Percentiles rank a stretch among this genome's conserved stretches.
These are phyloP conservation scores for Tinea pellionella DNA, from an alignment of 2,888 invertebrate genomes.

Conservation along the genomic window DNA sequence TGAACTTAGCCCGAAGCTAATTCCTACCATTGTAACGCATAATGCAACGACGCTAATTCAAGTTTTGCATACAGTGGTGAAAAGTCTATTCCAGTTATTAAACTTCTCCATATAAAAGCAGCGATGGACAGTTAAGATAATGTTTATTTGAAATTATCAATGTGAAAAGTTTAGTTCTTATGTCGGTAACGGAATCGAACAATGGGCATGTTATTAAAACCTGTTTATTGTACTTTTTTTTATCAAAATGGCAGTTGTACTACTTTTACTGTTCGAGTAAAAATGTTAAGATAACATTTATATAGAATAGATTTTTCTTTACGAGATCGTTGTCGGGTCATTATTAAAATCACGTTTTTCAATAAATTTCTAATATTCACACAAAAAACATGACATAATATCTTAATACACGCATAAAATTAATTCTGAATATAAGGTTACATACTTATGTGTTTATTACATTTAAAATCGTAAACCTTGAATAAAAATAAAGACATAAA, in stretches of 20 bases:
- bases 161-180: background rate
- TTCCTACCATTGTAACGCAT: background rate
- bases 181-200: background rate
- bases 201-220: background rate
- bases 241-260: background rate
- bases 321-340: too few relatives aligned
- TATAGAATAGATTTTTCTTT: too few relatives aligned
- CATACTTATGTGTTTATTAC: background rate
- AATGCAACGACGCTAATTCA: background rate
- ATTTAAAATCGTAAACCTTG: background rate
- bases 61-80: background rate
- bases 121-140: background rate
- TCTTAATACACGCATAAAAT: background rate
- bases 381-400: too few relatives aligned
- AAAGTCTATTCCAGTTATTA: background rate
- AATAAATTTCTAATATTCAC: too few relatives aligned
- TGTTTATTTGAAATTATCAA: background rate
- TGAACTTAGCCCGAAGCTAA: background rate
- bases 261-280: background rate
- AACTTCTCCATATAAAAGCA: background rate
- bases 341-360: too few relatives aligned
- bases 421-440: background rate
- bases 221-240: background rate
- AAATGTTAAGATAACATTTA: background rate
- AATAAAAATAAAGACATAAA: constrained; percentile 4